Percentiles rank a stretch among this genome's conserved stretches.
These are phyloP conservation scores for Caenorhabditis latens DNA, from an alignment of 1,140 invertebrate genomes.

Conservation along the genomic window DNA sequence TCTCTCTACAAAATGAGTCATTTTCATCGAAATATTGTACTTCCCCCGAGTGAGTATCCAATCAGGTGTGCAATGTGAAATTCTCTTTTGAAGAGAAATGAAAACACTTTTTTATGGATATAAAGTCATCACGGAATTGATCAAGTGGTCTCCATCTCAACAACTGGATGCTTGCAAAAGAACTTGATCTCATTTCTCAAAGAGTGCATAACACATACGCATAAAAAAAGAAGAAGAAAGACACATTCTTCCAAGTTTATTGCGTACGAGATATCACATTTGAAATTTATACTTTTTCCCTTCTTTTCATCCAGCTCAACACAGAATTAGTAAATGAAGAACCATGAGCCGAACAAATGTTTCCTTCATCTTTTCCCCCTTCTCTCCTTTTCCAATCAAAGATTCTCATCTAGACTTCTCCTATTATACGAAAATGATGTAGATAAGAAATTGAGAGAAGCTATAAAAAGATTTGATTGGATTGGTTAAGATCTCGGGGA, in stretches of 20 bases:
- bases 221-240: neutral
- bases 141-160: slow-evolving; percentile 1
- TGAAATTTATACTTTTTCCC: slow-evolving; percentile 44
- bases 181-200: slow-evolving; percentile 23
- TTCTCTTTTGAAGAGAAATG: neutral
- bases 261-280: slow-evolving; percentile 19
- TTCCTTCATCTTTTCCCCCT: slow-evolving; percentile 1
- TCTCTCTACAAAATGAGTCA: neutral
- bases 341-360: slow-evolving; percentile 32
- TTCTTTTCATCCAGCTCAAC: slow-evolving; percentile 25
- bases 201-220: slow-evolving; percentile 27
- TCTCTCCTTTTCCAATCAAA: neutral
- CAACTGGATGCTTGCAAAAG: neutral
- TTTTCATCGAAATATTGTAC: neutral
- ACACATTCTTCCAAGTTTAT: neutral
- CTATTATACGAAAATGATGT: neutral
- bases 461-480: slow-evolving; percentile 32
- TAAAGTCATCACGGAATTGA: slow-evolving; percentile 16
- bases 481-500: neutral
- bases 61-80: neutral
- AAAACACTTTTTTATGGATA: neutral
- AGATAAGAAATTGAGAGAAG: neutral
- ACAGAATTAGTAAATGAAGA: slow-evolving; percentile 39
- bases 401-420: neutral
- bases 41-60: neutral